Percentiles rank a stretch among this genome's conserved stretches.
These are phyloP conservation scores for Melanotaenia maccullochi DNA, from an alignment of 2,797 vertebrate species.

Conservation along the genomic window DNA sequence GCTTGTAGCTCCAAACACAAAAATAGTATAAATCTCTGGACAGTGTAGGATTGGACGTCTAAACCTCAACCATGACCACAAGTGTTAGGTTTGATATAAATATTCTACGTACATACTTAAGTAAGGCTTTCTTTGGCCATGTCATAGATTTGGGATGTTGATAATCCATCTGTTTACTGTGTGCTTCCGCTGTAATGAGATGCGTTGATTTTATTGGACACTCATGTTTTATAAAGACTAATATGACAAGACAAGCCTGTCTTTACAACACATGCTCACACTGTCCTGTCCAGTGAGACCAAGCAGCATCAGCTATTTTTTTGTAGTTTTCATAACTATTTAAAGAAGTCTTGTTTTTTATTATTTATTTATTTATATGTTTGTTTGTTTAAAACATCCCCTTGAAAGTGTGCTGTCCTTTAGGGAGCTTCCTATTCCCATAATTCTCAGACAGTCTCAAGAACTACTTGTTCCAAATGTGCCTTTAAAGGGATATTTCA, in stretches of 20 bases:
- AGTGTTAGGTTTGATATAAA: slow-evolving; percentile 29
- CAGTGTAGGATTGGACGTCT: slow-evolving; percentile 5
- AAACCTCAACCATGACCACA: slow-evolving; percentile 43
- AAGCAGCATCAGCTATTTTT: background rate
- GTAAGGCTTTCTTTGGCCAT: slow-evolving; percentile 14
- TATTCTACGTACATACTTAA: background rate
- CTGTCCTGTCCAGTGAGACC: slow-evolving; percentile 20
- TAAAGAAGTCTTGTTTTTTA: too few relatives aligned
- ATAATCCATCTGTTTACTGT: slow-evolving; percentile 32
- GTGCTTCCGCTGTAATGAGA: slow-evolving; percentile 50
- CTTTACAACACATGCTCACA: slow-evolving; percentile 49
- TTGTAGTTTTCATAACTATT: too few relatives aligned
- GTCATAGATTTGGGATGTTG: slow-evolving; percentile 4
- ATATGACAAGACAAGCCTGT: slow-evolving; percentile 59
- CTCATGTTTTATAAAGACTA: slow-evolving; percentile 64
- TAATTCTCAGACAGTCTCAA: background rate
- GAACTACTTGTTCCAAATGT: background rate
- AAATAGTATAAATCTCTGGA: slow-evolving; percentile 29
- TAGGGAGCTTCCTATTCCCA: background rate
- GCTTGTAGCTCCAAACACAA: slow-evolving; percentile 12
- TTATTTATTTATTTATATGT: too few relatives aligned
- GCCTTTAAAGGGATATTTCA: background rate
- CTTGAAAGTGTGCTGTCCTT: background rate
- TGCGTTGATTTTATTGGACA: slow-evolving; percentile 64
- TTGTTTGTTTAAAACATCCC: background rate